phyloP scores from a whole-genome alignment of 2,113 vertebrate species.

The Ancistrus triradiatus region DNA sequence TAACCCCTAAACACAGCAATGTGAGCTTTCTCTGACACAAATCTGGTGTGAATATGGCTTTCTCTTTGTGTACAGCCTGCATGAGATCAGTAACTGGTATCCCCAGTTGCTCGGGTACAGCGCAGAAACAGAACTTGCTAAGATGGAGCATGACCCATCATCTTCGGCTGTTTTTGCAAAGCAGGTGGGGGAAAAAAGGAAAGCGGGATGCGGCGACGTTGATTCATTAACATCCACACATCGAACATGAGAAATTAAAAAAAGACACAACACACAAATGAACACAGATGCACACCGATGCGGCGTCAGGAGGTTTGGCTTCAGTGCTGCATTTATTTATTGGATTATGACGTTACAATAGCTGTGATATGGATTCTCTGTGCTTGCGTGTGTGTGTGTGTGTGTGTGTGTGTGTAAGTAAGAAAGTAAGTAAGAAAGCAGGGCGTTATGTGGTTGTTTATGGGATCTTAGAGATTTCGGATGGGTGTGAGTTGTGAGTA shows the following conservation, averaged over 20 bases:
- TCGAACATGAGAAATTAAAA: constrained; percentile 4
- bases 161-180: constrained; percentile 85
- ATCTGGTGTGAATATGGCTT: too few relatives aligned
- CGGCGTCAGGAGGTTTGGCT: background rate
- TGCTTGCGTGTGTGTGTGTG: constrained; percentile 56
- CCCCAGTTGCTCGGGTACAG: too few relatives aligned
- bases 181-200: constrained; percentile 77
- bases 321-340: background rate
- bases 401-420: background rate
- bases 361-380: constrained; percentile 42
- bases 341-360: constrained; percentile 60
- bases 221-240: constrained; percentile 46
- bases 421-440: background rate
- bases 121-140: constrained; percentile 80
- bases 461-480: constrained; percentile 67
- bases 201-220: background rate
- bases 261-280: constrained; percentile 8
- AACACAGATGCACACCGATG: background rate
- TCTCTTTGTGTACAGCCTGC: background rate
- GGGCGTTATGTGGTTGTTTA: constrained; percentile 27
- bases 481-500: constrained; percentile 59
- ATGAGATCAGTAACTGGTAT: background rate
- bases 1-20: too few relatives aligned
- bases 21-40: too few relatives aligned
- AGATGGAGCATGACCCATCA: constrained; percentile 75